A percentile compares a stretch with the other conserved stretches of the same genome.
Evolutionary conservation across 2,888 invertebrate species (phyloP).

Genomic region (Acanthosepion lycidas): DNA sequence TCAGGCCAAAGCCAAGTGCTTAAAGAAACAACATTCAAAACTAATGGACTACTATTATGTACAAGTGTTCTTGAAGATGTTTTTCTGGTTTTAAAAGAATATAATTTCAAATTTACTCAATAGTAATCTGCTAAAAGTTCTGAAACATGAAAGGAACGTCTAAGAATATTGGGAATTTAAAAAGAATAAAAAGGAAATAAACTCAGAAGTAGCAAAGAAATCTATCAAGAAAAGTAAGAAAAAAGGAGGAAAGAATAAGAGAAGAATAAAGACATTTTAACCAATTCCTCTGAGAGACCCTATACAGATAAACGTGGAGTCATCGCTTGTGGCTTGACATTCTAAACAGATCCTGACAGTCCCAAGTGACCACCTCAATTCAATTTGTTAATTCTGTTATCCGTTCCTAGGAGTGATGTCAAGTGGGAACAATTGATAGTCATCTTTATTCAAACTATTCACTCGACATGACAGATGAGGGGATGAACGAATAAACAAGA

Average conservation of each 20-base stretch:
- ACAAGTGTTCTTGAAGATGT: neutral
- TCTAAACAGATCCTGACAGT: neutral
- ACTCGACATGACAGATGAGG: constrained; percentile 8
- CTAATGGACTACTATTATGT: no score
- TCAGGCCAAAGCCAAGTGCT: no score
- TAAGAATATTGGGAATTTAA: neutral
- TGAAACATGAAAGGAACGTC: neutral
- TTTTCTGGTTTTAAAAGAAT: neutral
- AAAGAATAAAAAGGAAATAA: neutral
- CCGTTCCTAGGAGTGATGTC: neutral
- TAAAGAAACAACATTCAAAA: no score
- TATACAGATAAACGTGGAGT: neutral
- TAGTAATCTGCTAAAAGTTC: constrained; percentile 33
- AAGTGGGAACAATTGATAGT: constrained; percentile 33
- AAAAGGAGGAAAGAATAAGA: neutral
- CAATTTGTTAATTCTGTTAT: constrained; percentile 14
- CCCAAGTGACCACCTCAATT: constrained; percentile 13
- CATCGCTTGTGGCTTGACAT: constrained; percentile 21
- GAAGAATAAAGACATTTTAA: neutral
- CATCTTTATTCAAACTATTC: constrained; percentile 21
- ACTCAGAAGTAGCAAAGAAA: neutral
- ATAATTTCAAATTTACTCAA: neutral
- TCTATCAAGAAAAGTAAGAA: neutral
- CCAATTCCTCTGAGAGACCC: neutral
- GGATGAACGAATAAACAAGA: neutral